Evolutionary conservation across 2,888 invertebrate species (phyloP).

Genomic region (Drosophila paranaensis): DNA sequence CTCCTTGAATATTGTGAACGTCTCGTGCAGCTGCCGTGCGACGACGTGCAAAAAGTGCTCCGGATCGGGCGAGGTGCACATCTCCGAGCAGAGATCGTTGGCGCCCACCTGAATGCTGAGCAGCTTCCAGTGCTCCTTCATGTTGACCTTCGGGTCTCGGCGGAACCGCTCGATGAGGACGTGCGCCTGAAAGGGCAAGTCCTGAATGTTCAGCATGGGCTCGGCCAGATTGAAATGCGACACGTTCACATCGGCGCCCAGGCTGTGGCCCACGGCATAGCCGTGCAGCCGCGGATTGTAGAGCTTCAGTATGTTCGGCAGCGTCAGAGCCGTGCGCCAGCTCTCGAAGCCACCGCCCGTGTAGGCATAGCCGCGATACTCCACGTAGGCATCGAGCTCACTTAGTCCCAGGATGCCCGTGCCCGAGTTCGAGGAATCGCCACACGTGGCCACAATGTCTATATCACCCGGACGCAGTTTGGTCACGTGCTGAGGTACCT

Average conservation of each 20-base stretch:
- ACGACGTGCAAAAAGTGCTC: slow-evolving; percentile 84
- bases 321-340: slow-evolving; percentile 85
- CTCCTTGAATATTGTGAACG: slow-evolving; percentile 85
- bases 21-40: slow-evolving; percentile 84
- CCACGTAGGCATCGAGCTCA: slow-evolving; percentile 78
- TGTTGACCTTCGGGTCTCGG: slow-evolving; percentile 85
- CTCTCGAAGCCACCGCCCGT: slow-evolving; percentile 85
- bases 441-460: slow-evolving; percentile 87
- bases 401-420: slow-evolving; percentile 83
- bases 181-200: slow-evolving; percentile 86
- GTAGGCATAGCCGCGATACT: slow-evolving; percentile 85
- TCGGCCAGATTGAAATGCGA: slow-evolving; percentile 87
- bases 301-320: slow-evolving; percentile 87
- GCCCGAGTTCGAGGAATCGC: slow-evolving; percentile 87
- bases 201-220: slow-evolving; percentile 86
- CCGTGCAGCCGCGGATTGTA: slow-evolving; percentile 88
- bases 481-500: slow-evolving; percentile 85
- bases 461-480: slow-evolving; percentile 87
- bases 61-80: slow-evolving; percentile 85
- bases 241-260: slow-evolving; percentile 81
- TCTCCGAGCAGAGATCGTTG: slow-evolving; percentile 87
- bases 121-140: slow-evolving; percentile 87
- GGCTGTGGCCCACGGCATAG: slow-evolving; percentile 86
- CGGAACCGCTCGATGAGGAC: slow-evolving; percentile 86
- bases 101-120: slow-evolving; percentile 87